A percentile compares a stretch with the other conserved stretches of the same genome.
These are phyloP conservation scores for Cynoglossus semilaevis DNA, from an alignment of 2,113 vertebrate species.

Conservation along the genomic window DNA sequence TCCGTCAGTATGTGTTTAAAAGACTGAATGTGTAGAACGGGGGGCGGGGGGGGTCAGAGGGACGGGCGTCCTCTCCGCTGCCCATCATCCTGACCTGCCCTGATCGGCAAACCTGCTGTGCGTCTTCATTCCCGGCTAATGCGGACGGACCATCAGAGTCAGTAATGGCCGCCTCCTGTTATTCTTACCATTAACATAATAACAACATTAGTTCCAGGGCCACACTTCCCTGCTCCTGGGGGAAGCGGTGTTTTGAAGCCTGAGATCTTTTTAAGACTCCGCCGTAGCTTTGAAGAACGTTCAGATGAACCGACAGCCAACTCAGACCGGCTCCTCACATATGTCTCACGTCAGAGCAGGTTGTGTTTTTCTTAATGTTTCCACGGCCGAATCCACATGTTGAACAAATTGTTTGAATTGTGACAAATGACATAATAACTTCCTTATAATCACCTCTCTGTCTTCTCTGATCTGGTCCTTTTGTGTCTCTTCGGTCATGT, in stretches of 20 bases:
- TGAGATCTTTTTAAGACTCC: constrained; percentile 43
- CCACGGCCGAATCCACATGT: constrained; percentile 32
- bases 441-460: constrained; percentile 48
- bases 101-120: constrained; percentile 56
- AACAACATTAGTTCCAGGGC: constrained; percentile 76
- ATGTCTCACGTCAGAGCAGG: constrained; percentile 32
- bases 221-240: constrained; percentile 55
- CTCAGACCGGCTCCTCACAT: constrained; percentile 60
- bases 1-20: constrained; percentile 18
- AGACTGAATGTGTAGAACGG: constrained; percentile 3
- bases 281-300: constrained; percentile 57
- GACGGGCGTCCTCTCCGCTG: constrained; percentile 21
- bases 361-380: constrained; percentile 45
- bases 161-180: constrained; percentile 72
- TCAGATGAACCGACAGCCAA: constrained; percentile 14
- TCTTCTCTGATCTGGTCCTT: constrained; percentile 42
- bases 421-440: constrained; percentile 66
- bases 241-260: constrained; percentile 15
- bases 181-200: constrained; percentile 79
- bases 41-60: not conserved
- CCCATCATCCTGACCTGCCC: constrained; percentile 61
- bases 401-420: constrained; percentile 42
- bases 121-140: constrained; percentile 12
- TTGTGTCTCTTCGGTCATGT: constrained; percentile 27
- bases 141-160: constrained; percentile 44